Evolutionary conservation across 92 coral and sea anemone genomes (phyloP).

Genomic region (Parazoanthus atlanticus): DNA sequence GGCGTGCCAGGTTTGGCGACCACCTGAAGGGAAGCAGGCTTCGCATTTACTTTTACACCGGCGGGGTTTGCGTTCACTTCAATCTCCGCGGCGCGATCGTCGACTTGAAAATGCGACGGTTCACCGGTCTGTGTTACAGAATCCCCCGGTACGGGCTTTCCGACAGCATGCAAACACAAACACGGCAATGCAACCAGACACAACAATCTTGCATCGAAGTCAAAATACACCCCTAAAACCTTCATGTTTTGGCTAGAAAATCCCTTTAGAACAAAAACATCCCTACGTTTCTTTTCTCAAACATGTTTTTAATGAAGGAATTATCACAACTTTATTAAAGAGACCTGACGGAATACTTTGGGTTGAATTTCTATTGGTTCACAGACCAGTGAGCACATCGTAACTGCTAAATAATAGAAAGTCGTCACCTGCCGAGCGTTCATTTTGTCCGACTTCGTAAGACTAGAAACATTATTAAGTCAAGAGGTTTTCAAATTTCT

Average conservation of each 20-base stretch:
- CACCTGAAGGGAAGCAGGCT: constrained; percentile 98
- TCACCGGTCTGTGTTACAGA: constrained; percentile 92
- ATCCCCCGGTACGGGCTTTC: constrained; percentile 45
- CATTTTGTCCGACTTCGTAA: neutral
- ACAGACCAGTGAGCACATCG: constrained; percentile 26
- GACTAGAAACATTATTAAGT: too few species aligned
- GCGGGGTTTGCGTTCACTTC: constrained; percentile 99
- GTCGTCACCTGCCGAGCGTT: constrained; percentile 17
- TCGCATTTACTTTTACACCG: constrained; percentile 98
- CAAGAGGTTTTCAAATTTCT: neutral
- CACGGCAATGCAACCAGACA: constrained; percentile 15
- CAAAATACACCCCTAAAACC: neutral
- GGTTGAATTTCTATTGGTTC: constrained; percentile 14
- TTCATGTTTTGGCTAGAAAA: constrained; percentile 37
- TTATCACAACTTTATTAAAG: constrained; percentile 19
- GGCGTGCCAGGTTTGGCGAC: constrained; percentile 98
- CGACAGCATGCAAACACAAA: constrained; percentile 10
- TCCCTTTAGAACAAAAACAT: neutral
- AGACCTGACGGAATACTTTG: constrained; percentile 23
- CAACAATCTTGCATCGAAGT: neutral
- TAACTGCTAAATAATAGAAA: constrained; percentile 10
- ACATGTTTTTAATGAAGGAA: neutral
- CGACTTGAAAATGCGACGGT: constrained; percentile 99
- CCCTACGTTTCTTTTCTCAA: neutral
- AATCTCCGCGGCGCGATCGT: constrained; percentile 98